Base-by-base conservation (phyloP, 2,888 invertebrate species). In the Ennomos quercinarius region DNA sequence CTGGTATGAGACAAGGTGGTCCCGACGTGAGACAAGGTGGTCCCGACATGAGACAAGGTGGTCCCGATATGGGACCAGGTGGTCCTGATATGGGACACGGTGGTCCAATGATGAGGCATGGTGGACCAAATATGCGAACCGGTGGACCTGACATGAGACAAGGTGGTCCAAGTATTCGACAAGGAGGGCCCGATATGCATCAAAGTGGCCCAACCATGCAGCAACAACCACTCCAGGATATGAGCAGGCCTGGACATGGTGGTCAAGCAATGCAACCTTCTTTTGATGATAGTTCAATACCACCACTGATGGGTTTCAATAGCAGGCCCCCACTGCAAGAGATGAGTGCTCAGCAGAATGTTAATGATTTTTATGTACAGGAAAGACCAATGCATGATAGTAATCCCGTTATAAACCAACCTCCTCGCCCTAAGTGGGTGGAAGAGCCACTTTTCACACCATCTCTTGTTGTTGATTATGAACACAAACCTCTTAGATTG, bases 381-480 rank as follows among this genome's bases (percentile, higher is more conserved):
- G 57, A 62, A 46, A 47, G n/a, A 53, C 46, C 58, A 9, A 35
- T 64, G 39, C 65, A 64, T 55, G 63, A 72, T 11, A 73, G 72
- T 68, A 67, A 51, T 6, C 63, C 63, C 53, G 46, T 45, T 41
- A 10, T 66, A 63, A 52, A 35, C 56, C 72, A 46, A 51, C 63
- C 67, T 35, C 46, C 70, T 27, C 63, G 60, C 38, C 70, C 69
- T 27, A 76, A 84, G 63, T 90, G 91, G 84, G 74, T 83, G 50
- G 87, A 93, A 59, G 93, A 93, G 66, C 92, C 92, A 61, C 83
- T 94, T 72, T 87, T 92, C 64, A 75, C 83, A 52, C 90, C 95
- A 65, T 91, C 94, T 41, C 92, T 94, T 74, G 94, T 96, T 66
- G 94, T 95, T 71, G 95, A 96, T 86, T 96, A 96, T 89, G 94